Evolutionary conservation across 2,797 vertebrate genomes (phyloP), one percentile per base, ranked within the genome.

Genomic region (Chlorospingus flavigularis): DNA sequence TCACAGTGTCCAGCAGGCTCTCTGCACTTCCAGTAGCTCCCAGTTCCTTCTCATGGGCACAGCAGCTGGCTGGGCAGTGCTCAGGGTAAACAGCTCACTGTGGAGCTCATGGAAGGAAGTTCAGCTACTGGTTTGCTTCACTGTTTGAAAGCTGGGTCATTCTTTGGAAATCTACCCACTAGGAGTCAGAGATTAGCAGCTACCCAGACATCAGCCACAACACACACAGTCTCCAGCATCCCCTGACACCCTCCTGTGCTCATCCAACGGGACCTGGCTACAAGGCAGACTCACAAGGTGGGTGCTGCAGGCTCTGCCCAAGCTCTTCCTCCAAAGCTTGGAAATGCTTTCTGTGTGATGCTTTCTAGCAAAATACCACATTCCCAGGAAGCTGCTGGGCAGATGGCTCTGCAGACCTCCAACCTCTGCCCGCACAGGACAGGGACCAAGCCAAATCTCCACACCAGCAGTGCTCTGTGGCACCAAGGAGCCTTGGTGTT

Each of bases 321-420:
- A 40, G 17, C 8, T 74, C 25, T 79, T 58, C 26, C 51, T 86
- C 71, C 9, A 4, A 50, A 61, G 42, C 3, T 31, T 53, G 37
- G 73, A 39, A 79, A n/a, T 1, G 1, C 4, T 53, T 91, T 58
- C 70, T 21, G 1, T 4, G 7, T 5, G 18, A n/a, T 1, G 1
- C 4, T 53, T 91, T 58, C 70, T 21, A 33, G 39, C 19, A 85
- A 68, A 89, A 33, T 5, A 4, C 10, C 35, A 2, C 0, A 2
- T 71, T 51, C n/a, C 50, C 0, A 1, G 39, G 58, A 79, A 82
- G 39, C 26, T 85, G 66, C 74, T 78, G 81, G 23, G 51, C 43
- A 62, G 13, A 7, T 0, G 0, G 51, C 2, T 75, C 74, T 73
- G 55, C 72, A 79, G 68, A 71, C 8, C 30, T 85, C 47, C 2